Base-by-base conservation (phyloP, 1,140 invertebrate species). In the Anoplolepis gracilipes region DNA sequence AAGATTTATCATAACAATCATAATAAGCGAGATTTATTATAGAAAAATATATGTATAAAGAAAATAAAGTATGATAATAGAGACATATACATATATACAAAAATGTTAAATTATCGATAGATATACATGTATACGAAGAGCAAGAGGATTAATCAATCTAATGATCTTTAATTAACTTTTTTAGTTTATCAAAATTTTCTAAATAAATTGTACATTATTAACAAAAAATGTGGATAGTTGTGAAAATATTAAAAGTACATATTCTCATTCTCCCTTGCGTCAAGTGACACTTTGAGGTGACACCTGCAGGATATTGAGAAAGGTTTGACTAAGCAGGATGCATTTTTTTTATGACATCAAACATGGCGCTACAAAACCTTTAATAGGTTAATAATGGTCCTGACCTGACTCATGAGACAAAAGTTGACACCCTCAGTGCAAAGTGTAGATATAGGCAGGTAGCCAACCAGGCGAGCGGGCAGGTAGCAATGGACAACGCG, bases 351-450 rank as follows among this genome's bases (percentile, higher is more conserved):
- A 13, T 81, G 62, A 67, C 65, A 70, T 55, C 33, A 70, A 70
- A 69, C 62, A 70, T 36, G 19, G n/a, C 7, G 25, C 49, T 30
- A 30, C 25, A 61, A 72, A 73, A 59, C 8, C n/a, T 53, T 16
- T 82, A 82, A 82, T 82, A 82, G 53, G 67, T 28, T 39, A 82
- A 46, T 82, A 82, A 82, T 82, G 28, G 53, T 16, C 55, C 78
- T 61, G 78, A 82, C 65, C 78, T 82, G 49, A 61, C 78, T 82
- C 19, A 59, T 82, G 67, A 82, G 67, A 82, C 78, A 72, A 82
- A 72, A 73, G 19, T 82, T 82, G 53, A 82, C 53, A 81, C 19
- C 53, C 19, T 36, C 6, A 30, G 39, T 70, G 49, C 46, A 25
- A 22, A 55, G 64, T 70, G 78, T 81, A 28, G 77, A 36, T 70